phyloP scores from a whole-genome alignment of 2,888 invertebrate species.

The Troglohyphantes excavatus region DNA sequence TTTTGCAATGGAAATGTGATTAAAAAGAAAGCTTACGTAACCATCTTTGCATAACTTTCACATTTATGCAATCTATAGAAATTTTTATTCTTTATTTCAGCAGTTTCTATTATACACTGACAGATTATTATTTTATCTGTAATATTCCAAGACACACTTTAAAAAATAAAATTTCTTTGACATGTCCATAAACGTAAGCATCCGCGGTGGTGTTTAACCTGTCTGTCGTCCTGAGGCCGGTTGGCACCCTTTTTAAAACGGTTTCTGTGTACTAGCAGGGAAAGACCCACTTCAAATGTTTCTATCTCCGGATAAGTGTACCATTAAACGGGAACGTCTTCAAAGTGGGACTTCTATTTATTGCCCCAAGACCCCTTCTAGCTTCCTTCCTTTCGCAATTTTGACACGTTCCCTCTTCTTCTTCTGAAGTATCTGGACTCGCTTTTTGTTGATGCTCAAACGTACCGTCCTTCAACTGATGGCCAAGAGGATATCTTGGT shows the following conservation, averaged over 20 bases:
- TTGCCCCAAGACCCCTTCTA: not conserved
- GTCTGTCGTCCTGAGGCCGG: not conserved
- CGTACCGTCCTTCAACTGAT: slow-evolving; percentile 46
- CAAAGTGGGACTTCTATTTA: not conserved
- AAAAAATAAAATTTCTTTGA: no score
- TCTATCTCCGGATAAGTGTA: slow-evolving; percentile 43
- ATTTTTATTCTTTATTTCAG: no score
- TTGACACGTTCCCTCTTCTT: slow-evolving; percentile 41
- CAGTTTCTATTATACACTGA: no score
- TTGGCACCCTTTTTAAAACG: slow-evolving; percentile 34
- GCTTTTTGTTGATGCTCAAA: not conserved
- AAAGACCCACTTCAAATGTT: slow-evolving; percentile 36
- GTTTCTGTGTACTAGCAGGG: slow-evolving; percentile 37
- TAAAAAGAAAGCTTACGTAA: no score
- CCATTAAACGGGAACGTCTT: slow-evolving; percentile 21
- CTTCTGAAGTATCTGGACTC: slow-evolving; percentile 62
- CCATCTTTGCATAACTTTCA: no score
- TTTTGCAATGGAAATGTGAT: no score
- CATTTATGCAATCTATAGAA: no score
- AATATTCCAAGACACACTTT: no score
- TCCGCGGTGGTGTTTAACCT: slow-evolving; percentile 38
- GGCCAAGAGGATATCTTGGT: slow-evolving; percentile 52
- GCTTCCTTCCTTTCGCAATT: slow-evolving; percentile 27
- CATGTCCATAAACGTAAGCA: no score
- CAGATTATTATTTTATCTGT: no score